phyloP scores from a whole-genome alignment of 2,113 vertebrate genomes.

The Sterrhoptilus dennistouni region DNA sequence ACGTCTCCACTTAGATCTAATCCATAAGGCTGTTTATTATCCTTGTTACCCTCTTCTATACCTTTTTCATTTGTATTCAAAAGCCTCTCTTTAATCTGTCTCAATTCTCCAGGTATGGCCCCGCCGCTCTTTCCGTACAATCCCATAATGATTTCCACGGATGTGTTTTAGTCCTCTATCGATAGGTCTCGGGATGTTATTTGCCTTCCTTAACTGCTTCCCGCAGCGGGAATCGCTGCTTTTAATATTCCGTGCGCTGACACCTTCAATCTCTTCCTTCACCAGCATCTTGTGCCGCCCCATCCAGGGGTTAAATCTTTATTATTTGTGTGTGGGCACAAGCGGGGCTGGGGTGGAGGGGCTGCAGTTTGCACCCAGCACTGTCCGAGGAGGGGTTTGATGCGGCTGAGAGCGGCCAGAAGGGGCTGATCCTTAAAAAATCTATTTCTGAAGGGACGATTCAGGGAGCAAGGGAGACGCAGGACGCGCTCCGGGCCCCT shows the following conservation, averaged over 20 bases:
- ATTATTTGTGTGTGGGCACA: not conserved
- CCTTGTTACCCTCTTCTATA: conserved; percentile 21
- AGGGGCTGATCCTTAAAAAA: not conserved
- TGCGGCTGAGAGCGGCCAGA: fast-evolving
- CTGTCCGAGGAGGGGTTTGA: not conserved
- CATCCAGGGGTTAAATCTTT: not conserved
- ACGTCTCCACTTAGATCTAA: conserved; percentile 57
- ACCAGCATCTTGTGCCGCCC: not conserved
- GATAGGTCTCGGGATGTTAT: conserved; percentile 20
- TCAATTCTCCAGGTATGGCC: conserved; percentile 46
- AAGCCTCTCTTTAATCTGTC: conserved; percentile 33
- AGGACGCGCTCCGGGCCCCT: fast-evolving
- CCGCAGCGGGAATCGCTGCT: not conserved
- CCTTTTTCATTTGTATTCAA: conserved; percentile 25
- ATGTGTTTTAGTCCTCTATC: conserved; percentile 7
- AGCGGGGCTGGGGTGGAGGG: fast-evolving
- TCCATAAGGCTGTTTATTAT: conserved; percentile 49
- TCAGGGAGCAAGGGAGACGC: fast-evolving
- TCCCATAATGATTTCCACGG: conserved; percentile 33
- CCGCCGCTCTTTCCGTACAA: not conserved
- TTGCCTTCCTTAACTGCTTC: conserved; percentile 40
- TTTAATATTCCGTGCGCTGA: not conserved
- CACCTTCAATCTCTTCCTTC: not conserved
- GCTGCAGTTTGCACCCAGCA: not conserved
- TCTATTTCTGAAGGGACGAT: fast-evolving